phyloP scores from a whole-genome alignment of 2,797 vertebrate species.

The Acestrorhynchus altus region DNA sequence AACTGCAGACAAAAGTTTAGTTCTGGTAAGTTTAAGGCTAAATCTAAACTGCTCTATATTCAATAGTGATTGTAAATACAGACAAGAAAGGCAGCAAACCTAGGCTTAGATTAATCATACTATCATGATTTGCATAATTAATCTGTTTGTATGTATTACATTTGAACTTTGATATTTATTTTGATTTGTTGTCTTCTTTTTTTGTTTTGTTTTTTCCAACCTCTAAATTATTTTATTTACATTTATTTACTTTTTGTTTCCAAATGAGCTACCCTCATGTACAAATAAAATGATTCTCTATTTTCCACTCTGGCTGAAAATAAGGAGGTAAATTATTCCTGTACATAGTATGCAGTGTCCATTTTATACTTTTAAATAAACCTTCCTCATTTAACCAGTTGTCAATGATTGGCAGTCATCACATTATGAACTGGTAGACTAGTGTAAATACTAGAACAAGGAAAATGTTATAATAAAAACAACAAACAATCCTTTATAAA shows the following conservation, averaged over 20 bases:
- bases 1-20: slow-evolving; percentile 35
- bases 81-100: slow-evolving; percentile 67
- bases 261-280: slow-evolving; percentile 81
- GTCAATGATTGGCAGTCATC: background rate
- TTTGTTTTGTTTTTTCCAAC: slow-evolving; percentile 69
- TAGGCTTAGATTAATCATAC: slow-evolving; percentile 60
- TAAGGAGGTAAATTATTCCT: slow-evolving; percentile 91
- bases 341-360: slow-evolving; percentile 84
- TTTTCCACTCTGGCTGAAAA: slow-evolving; percentile 82
- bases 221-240: slow-evolving; percentile 95
- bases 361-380: slow-evolving; percentile 96
- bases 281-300: slow-evolving; percentile 77
- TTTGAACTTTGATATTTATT: slow-evolving; percentile 96
- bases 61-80: slow-evolving; percentile 52
- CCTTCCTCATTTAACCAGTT: slow-evolving; percentile 65
- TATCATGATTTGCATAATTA: slow-evolving; percentile 68
- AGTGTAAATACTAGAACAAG: background rate
- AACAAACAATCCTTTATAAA: background rate
- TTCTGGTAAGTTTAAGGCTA: slow-evolving; percentile 52
- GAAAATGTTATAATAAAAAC: no score
- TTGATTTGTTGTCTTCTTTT: slow-evolving; percentile 83
- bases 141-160: slow-evolving; percentile 69
- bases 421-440: background rate
- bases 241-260: slow-evolving; percentile 78
- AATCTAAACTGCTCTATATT: slow-evolving; percentile 50